Evolutionary conservation across 2,797 vertebrate genomes (phyloP), one percentile per base, ranked within the genome.

Genomic region (Macroramphosus scolopax): DNA sequence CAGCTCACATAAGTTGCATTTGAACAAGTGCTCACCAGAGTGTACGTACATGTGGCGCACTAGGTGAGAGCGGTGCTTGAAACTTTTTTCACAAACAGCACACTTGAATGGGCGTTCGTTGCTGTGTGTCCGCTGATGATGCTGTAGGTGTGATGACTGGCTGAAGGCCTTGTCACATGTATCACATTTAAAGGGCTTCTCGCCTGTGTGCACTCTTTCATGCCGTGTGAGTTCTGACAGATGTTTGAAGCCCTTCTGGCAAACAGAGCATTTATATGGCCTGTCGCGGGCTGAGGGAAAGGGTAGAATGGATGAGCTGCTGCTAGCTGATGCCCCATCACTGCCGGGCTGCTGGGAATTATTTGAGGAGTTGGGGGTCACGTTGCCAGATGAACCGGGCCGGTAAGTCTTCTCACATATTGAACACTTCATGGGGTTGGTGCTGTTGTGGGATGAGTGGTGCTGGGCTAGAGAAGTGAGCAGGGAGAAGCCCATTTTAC

Each of bases 21-120:
- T 96, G 84, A 98, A 99, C 42, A 99, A 85, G 83, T 97, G 96
- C 83, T 95, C 94, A 0, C 97, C 95, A 0, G 97, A 96, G 74
- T 98, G 97, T 0, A 96, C 95, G 0, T 96, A 97, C 96, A 98
- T 99, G 86, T 99, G 96, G 54, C 97, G 95, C 67, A 99, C 93
- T 3, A 99, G 90, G 76, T 98, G 96, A 0, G 96, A 99, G 77
- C 97, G 95, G 83, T 98, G 96, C 86, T 99, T 99, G 75, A 98
- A 99, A 78, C 93, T 96, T 88, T 99, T 99, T 65, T 99, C 96
- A 0, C 97, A 99, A 13, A 98, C 95, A 0, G 96, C 92, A 28
- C 97, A 99, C 79, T 97, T 97, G 74, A 96, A 98, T 0, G 96
- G 96, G 17, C 96, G 91, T 69, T 98, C 97, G 0, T 93, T 94